A percentile compares a stretch with the other conserved stretches of the same genome.
These are phyloP conservation scores for Danio tinwini DNA, from an alignment of 2,797 vertebrate species.

Conservation along the genomic window DNA sequence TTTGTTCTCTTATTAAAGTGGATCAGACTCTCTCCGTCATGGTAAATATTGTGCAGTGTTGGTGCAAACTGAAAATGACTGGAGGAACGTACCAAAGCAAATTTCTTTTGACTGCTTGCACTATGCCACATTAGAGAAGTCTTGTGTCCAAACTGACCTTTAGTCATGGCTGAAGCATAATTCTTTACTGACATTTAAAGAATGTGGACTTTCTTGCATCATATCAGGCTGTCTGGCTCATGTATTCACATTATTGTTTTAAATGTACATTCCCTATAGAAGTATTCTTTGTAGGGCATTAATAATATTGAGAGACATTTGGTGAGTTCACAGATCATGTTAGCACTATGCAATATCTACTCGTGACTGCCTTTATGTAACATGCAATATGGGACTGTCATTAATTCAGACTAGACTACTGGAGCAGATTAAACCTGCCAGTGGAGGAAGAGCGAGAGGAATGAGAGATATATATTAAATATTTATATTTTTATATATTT, in stretches of 20 bases:
- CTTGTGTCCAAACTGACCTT: constrained; percentile 4
- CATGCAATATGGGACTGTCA: constrained; percentile 15
- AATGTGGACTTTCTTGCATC: neutral
- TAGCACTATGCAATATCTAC: neutral
- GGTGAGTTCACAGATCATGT: constrained; percentile 1
- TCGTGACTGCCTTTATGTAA: constrained; percentile 6
- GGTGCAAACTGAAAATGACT: neutral
- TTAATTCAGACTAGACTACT: neutral
- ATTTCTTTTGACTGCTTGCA: constrained; percentile 8
- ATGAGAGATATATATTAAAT: neutral
- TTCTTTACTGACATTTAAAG: constrained; percentile 2
- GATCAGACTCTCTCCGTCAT: too few relatives aligned
- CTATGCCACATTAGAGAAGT: constrained; percentile 24
- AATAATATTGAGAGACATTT: constrained; percentile 6
- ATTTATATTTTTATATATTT: too few relatives aligned
- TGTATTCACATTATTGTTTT: neutral
- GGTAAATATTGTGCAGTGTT: neutral
- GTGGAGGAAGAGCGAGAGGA: neutral
- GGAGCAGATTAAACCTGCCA: constrained; percentile 13
- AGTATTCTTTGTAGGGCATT: too few relatives aligned
- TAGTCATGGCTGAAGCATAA: neutral
- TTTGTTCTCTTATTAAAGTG: too few relatives aligned
- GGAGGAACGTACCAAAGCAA: constrained; percentile 15
- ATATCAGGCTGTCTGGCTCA: neutral
- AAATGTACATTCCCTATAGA: neutral